These are phyloP conservation scores for Irena cyanogastra DNA, from an alignment of 2,113 vertebrate genomes.

Conservation along the genomic window DNA sequence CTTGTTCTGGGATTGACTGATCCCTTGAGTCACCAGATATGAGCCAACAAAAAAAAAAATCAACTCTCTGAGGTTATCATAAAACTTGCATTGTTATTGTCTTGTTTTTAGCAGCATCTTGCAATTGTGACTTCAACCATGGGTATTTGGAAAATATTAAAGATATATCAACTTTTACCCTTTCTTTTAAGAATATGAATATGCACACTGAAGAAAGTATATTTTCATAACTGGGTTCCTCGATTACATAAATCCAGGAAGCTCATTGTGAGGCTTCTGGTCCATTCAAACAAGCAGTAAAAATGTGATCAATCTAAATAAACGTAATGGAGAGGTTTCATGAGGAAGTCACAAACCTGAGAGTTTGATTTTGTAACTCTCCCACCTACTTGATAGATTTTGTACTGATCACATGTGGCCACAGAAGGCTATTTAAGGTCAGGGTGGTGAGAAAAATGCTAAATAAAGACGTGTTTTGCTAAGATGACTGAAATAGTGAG, in stretches of 20 bases:
- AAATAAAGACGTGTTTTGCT: not conserved
- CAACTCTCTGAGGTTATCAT: accelerated
- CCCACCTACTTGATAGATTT: not conserved
- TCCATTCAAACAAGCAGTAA: not conserved
- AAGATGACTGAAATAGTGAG: not conserved
- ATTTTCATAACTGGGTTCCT: not conserved
- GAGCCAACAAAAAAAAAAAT: not conserved
- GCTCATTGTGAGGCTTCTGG: not conserved
- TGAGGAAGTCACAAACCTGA: not conserved
- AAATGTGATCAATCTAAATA: not conserved
- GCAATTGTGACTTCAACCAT: not conserved
- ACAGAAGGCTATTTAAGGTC: not conserved
- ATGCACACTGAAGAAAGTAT: not conserved
- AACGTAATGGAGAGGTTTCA: not conserved
- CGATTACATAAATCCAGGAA: not conserved
- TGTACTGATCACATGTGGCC: not conserved
- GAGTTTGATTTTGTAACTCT: not conserved
- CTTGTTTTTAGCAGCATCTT: not conserved
- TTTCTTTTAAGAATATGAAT: not conserved
- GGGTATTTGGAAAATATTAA: not conserved
- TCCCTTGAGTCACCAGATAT: accelerated
- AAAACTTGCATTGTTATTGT: not conserved
- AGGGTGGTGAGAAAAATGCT: not conserved
- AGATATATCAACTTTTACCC: accelerated
- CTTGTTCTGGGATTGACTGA: not conserved